These are phyloP conservation scores for Drosophila anomelani DNA, from an alignment of 2,888 invertebrate genomes.

Conservation along the genomic window DNA sequence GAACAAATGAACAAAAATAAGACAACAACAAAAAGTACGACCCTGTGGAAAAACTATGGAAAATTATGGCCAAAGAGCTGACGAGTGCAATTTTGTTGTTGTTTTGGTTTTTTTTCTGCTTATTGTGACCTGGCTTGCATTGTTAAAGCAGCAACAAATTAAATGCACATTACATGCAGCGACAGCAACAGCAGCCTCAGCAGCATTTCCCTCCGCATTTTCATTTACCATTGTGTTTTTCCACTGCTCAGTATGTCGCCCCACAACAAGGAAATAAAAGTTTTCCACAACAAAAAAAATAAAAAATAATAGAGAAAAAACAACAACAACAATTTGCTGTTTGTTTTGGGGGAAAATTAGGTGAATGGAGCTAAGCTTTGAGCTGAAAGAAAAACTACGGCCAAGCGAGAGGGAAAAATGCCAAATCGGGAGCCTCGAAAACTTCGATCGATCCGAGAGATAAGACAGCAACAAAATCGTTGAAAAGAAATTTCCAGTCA, in stretches of 20 bases:
- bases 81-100: constrained; percentile 5
- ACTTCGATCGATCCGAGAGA: constrained; percentile 38
- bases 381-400: constrained; percentile 15
- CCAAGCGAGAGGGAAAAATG: constrained; percentile 27
- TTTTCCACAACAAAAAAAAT: constrained; percentile 21
- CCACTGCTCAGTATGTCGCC: constrained; percentile 38
- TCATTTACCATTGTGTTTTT: constrained; percentile 35
- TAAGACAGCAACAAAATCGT: constrained; percentile 37
- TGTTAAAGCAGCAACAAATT: constrained; percentile 45
- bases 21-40: background rate
- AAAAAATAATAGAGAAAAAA: constrained; percentile 38
- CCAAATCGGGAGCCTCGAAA: constrained; percentile 42
- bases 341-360: constrained; percentile 62
- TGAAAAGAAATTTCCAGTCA: constrained; percentile 41
- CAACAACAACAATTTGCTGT: constrained; percentile 45
- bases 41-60: constrained; percentile 37
- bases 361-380: constrained; percentile 68
- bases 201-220: constrained; percentile 26
- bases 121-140: constrained; percentile 30
- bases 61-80: constrained; percentile 21
- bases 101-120: background rate
- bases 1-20: background rate
- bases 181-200: background rate
- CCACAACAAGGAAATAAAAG: constrained; percentile 52
- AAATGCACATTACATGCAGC: constrained; percentile 51